Evolutionary conservation across 2,113 vertebrate species (phyloP).

Genomic region (Tinamus guttatus): DNA sequence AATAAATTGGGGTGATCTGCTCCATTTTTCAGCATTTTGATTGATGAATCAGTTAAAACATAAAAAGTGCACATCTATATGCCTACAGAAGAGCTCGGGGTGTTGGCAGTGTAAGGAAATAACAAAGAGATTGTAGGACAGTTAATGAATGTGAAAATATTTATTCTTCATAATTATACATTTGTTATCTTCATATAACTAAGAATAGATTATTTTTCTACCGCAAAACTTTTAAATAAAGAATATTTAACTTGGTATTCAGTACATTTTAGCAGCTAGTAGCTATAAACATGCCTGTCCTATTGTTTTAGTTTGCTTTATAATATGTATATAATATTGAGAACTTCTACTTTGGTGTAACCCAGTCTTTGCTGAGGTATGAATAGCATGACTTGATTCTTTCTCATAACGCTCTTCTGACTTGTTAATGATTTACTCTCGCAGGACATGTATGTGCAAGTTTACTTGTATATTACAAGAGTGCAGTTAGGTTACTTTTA

Average conservation of each 20-base stretch:
- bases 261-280: not conserved
- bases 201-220: not conserved
- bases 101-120: not conserved
- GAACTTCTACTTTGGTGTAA: not conserved
- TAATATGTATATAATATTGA: not conserved
- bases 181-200: not conserved
- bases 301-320: not conserved
- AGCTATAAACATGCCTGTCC: not conserved
- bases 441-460: not conserved
- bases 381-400: not conserved
- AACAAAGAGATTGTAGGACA: not conserved
- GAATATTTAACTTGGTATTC: not conserved
- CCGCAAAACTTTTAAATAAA: not conserved
- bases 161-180: not conserved
- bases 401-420: not conserved
- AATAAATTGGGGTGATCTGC: not conserved
- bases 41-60: not conserved
- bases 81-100: not conserved
- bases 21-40: not conserved
- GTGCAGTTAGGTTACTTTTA: not conserved
- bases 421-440: not conserved
- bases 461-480: not conserved
- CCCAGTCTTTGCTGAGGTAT: not conserved
- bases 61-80: not conserved
- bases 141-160: rapidly evolving